Evolutionary conservation across 2,888 invertebrate genomes (phyloP), one percentile per base, ranked within the genome.

Genomic region (Lochmaea capreae): DNA sequence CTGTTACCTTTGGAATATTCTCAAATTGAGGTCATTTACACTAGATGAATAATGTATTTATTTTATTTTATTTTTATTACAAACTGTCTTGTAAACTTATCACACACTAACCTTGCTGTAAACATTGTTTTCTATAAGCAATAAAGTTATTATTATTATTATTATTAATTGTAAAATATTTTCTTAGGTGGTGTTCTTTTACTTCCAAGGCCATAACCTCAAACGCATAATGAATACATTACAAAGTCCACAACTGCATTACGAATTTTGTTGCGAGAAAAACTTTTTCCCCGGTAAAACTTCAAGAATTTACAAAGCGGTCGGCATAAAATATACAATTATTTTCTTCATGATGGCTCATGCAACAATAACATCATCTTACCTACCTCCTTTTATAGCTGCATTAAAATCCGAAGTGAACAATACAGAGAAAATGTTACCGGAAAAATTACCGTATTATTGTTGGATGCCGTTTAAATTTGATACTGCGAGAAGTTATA

Each of bases 391-490:
- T 1, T 70, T 81, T 0, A 63, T 84, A 12, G 79, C 81, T 11
- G 79, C 81, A 4, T 12, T 78, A 14, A 71, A 67, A 49, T 77
- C 65, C 49, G 71, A 77, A 22, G 72, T 72, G 61, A 70, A 33
- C 22, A 76, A 78, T 62, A 58, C 74, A 14, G 76, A 75, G 49
- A 68, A 57, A 42, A 67, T 68, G 4, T 77, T 83, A 58, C 77
- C 78, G 3, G 76, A 79, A 33, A 77, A 71, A 58, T 74, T 85
- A 49, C 85, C 85, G 0, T 85, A 84, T 74, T 83, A 81, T 61
- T 82, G 83, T 73, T 85, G 85, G 85, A 85, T 86, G 79, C 86
- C 86, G 0, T 86, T 85, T 75, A 65, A 69, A n/a, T 82, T 82
- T 63, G 79, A 83, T 57, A 84, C 84, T 6, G 81, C 83, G 12